Base-by-base conservation (phyloP, 2,888 invertebrate species). In the Caenorhabditis angaria region DNA sequence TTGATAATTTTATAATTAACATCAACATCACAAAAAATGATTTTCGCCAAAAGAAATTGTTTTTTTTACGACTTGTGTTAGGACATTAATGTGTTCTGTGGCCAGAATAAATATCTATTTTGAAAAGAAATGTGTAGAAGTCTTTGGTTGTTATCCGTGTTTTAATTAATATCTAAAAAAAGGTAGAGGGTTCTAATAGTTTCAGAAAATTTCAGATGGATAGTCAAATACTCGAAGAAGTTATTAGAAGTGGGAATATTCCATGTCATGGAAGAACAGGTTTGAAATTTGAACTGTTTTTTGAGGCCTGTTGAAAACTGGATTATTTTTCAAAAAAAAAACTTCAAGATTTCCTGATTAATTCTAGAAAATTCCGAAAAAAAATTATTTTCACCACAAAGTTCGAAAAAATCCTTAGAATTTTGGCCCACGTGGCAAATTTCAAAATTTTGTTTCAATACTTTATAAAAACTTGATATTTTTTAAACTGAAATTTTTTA, bases 251-350 rank as follows among this genome's bases (percentile, higher is more conserved):
- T 61, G 80, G 80, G 14, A 80, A 80, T 63, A 74, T 78, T 25
- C 80, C 80, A 3, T 71, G 70, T 51, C 76, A 77, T n/a, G 81
- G 81, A 3, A 76, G 70, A 65, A 76, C 65, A 51, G 81, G 81
- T 79, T 22, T 24, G 22, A 55, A 20, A 53, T 54, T 51, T 35
- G 6, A n/a, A n/a, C 14, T 35, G 35, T 6, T 35, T 6, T 35
- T 35, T 35, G 35, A 14, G 35, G 6, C 35, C 14, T 35, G 6
- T 14, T 10, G 14, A 10, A 6, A 35, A 35, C 35, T 10, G 14
- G 20, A 5, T 48, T 48, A 48, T 48, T 48, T 48, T 48, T 48
- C 20, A 20, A 48, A 10, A 8, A 48, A 35, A 6, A 54, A 28
- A 65, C 59, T 51, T 53, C 35, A 10, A 6, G 6, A 35, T 48